Evolutionary conservation across 2,113 vertebrate species (phyloP), one percentile per base, ranked within the genome.

Genomic region (Xiphophorus maculatus): DNA sequence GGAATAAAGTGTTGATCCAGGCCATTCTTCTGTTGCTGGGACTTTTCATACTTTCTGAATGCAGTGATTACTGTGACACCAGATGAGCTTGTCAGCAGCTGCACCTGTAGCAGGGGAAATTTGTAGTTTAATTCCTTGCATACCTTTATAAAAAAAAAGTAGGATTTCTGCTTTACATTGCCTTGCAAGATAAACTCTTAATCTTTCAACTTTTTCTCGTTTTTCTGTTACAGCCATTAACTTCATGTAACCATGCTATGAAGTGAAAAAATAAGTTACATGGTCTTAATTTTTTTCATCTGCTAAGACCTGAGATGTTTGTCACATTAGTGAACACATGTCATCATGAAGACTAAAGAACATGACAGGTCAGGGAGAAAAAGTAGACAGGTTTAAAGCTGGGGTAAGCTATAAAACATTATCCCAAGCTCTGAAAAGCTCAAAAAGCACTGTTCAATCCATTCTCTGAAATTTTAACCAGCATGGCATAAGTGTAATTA

Each of bases 1-100:
- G 63, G 87, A 81, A 69, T 84, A 83, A 95, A 93, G 84, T 92
- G 90, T 87, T 94, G 92, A 92, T 89, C 84, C 88, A 72, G 81
- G 79, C 88, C 88, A 77, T 92, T 89, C 85, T 85, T 80, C 67
- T 44, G 40, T 44, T 73, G 80, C 87, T 17, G 79, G 73, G 81
- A 68, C 74, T 67, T 82, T 85, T 71, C 88, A 85, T 75, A 33
- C 70, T 87, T 79, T 90, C 30, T 89, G 32, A 92, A 79, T 78
- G 76, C 54, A 72, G 74, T 63, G 87, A 90, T 84, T 79, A 83
- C 83, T 86, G 72, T 81, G 79, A 76, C 84, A 74, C 79, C 76
- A 76, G 86, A 85, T 83, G 84, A 81, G 80, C 33, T 33, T 84
- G 92, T 96, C 94, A 94, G 90, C 90, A 87, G 66, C 62, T 71